A percentile compares a stretch with the other conserved stretches of the same genome.
phyloP scores from a whole-genome alignment of 1,140 invertebrate species.

The Thalassaphorura encarpata region DNA sequence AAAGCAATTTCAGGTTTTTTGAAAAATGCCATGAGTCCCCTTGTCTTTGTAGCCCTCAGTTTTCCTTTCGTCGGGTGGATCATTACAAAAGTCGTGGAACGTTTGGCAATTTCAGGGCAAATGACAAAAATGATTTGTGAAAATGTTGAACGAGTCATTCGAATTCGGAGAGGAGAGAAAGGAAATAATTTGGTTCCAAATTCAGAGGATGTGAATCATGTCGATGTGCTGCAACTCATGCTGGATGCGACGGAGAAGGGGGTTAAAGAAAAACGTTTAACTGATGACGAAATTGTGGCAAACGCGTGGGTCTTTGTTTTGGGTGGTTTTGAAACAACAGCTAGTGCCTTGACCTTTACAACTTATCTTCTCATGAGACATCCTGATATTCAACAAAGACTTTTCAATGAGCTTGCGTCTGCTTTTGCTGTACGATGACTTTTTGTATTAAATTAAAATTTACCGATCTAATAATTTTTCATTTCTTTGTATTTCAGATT shows the following conservation, averaged over 20 bases:
- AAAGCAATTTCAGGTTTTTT: conserved; percentile 36
- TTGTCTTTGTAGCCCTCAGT: conserved; percentile 34
- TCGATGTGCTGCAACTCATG: conserved; percentile 22
- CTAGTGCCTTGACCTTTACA: conserved; percentile 40
- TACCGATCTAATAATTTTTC: not conserved
- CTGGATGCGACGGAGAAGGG: conserved; percentile 19
- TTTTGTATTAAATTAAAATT: not conserved
- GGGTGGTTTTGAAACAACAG: conserved; percentile 44
- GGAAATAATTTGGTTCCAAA: not conserved
- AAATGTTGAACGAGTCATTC: conserved; percentile 35
- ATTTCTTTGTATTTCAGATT: conserved; percentile 25
- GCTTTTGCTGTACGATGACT: conserved; percentile 14
- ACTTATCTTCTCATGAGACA: conserved; percentile 42
- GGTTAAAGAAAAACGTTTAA: conserved; percentile 27
- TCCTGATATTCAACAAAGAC: conserved; percentile 40
- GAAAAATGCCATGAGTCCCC: conserved; percentile 34
- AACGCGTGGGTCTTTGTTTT: conserved; percentile 41
- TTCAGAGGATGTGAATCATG: not conserved
- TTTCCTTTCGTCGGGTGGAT: conserved; percentile 35
- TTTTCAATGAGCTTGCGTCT: conserved; percentile 34
- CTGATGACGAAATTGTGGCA: conserved; percentile 39
- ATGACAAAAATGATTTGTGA: conserved; percentile 36
- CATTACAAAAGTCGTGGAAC: conserved; percentile 34
- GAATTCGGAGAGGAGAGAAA: conserved; percentile 18
- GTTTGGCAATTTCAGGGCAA: conserved; percentile 34